Evolutionary conservation across 2,888 invertebrate genomes (phyloP), one percentile per base, ranked within the genome.

Genomic region (Allygus modestus): DNA sequence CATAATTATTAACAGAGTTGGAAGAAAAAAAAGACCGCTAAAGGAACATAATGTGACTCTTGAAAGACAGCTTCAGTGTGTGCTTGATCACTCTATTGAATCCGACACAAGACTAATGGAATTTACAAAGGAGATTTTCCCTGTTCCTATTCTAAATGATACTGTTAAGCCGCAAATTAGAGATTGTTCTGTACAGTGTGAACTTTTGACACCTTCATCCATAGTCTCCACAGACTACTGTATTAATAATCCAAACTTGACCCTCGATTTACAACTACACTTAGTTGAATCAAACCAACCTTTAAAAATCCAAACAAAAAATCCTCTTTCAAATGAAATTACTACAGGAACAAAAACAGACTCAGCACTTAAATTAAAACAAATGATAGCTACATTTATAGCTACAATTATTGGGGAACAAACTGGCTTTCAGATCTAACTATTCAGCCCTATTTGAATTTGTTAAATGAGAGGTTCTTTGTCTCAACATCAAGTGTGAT

Each of bases 401-500:
- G 28, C 23, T 73, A 20, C n/a, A n/a, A n/a, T n/a, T n/a, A n/a
- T n/a, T 17, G 41, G 23, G 20, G 37, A 17, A 20, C 31, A 37
- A 73, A 73, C 43, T 73, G 73, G 73, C 37, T 73, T n/a, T 20
- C 73, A 33, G 73, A 41, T 41, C 37, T 73, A 23, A 73, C 73
- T 4, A 7, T 73, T 41, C 20, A 73, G 43, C 73, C 73, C 17
- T 73, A 73, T 23, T 37, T 73, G 1, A 11, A 73, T 9, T 28
- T 73, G 1, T n/a, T 73, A 9, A 43, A 73, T 41, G 43, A 73
- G 23, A 73, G 23, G n/a, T 41, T 41, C 28, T 41, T 73, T 4
- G 20, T 12, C 11, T 41, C 73, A 33, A 73, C 17, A 73, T 73
- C 43, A 43, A 28, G 43, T 43, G 17, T 41, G 23, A 73, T 73